Base-by-base conservation (phyloP, 2,797 vertebrate genomes). In the Myotis findleyi region DNA sequence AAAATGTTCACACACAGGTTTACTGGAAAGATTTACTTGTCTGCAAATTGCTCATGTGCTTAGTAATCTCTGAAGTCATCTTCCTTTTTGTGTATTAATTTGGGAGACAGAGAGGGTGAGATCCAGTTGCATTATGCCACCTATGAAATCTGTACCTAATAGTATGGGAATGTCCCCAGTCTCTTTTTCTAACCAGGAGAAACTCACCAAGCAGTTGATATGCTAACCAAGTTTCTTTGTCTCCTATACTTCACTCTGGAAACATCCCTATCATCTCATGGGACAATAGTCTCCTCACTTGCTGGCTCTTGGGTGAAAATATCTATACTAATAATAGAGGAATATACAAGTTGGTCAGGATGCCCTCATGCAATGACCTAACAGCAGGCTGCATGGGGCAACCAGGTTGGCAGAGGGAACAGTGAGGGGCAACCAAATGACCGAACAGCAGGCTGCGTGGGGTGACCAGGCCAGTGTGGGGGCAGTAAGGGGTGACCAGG, bases 21-120 rank as follows among this genome's bases (percentile, higher is more conserved):
- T 87, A 38, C 30, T 83, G 8, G 53, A 86, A 84, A 89, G n/a
- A 51, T 18, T 62, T 51, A 38, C 72, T 57, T 89, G 59, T 80
- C 33, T 87, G 49, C 14, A 95, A 86, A 68, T 27, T 81, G 21
- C 17, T 55, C 30, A 16, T 71, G 23, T 84, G 30, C 36, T 81
- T 27, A 91, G 6, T 64, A 62, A 75, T 69, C 13, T 57, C 2
- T 83, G 38, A 84, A 49, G 6, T 80, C 38, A 83, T 71, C 16
- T 38, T 21, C 18, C 6, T 44, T 87, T 95, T 89, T 69, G 47
- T 21, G 30, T 47, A 18, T 76, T 95, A 73, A 82, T 94, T 38
- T 89, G 41, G 38, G 30, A 33, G 3, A 12, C 18, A 81, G 20
- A 75, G 20, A 89, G 21, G 10, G 16, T 44, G 20, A 76, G 21